These are phyloP conservation scores for Otolemur crassicaudatus DNA, from an alignment of 2,797 vertebrate species.

Conservation along the genomic window DNA sequence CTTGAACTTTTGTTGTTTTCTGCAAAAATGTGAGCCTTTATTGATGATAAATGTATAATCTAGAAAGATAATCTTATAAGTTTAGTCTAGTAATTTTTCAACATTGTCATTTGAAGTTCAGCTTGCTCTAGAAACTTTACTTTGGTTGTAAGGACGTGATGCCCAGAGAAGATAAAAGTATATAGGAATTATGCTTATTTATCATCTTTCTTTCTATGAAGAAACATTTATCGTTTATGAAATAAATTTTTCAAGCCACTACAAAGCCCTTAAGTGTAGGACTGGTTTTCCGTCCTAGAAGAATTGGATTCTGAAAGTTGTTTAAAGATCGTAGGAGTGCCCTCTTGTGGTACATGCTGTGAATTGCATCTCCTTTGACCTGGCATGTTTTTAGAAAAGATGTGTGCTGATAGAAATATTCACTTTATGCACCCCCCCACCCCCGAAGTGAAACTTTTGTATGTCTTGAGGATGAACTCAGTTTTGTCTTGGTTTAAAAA, in stretches of 20 bases:
- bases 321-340: conserved; percentile 47
- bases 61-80: not conserved
- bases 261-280: not conserved
- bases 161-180: not conserved
- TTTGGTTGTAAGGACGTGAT: not conserved
- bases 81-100: not conserved
- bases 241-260: not conserved
- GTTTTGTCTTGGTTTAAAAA: conserved; percentile 58
- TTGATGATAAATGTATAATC: not conserved
- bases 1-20: conserved; percentile 12
- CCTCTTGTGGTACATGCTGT: not conserved
- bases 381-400: not conserved
- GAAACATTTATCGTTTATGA: not conserved
- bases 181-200: not conserved
- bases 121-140: not conserved
- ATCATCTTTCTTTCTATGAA: not conserved
- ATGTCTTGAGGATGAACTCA: not conserved
- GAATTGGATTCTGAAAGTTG: conserved; percentile 13
- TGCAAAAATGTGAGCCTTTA: conserved; percentile 16
- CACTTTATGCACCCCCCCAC: no score
- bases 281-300: not conserved
- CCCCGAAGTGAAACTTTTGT: not conserved
- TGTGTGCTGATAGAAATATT: not conserved
- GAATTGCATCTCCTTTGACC: conserved; percentile 38
- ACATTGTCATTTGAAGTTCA: conserved; percentile 5